Base-by-base conservation (phyloP, 37 sponge, comb jelly and placozoan species). In the Ianthella basta region DNA sequence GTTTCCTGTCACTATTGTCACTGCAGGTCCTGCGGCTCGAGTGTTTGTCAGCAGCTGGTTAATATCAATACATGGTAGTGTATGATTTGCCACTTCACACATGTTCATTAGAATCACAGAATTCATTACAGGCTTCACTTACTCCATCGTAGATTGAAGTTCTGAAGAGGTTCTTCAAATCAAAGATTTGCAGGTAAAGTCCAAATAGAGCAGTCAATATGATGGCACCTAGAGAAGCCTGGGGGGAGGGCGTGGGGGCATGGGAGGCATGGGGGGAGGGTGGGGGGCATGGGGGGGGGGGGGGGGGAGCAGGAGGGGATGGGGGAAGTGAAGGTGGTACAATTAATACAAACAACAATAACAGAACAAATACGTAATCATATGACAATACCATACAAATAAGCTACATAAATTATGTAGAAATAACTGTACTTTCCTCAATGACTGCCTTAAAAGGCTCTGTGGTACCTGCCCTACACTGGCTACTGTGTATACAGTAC, bases 181-280 rank as follows among this genome's bases (percentile, higher is more conserved):
- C 91, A 39, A 85, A 57, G 44, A 95, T 83, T 87, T 95, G 96
- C 13, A 90, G 41, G 39, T 83, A 85, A 20, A 95, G 81, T 29
- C 96, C 96, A 34, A 72, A 80, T 30, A 95, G 81, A 33, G 91
- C 96, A 27, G 93, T 87, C 0, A 87, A 74, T 18, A 95, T 81
- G 41, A 92, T 91, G 39, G 91, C 90, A 21, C 86, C 92, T 16
- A 95, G 85, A 16, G 84, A 83, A 82, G 96, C 88, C 90, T 93
- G 37, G 0, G 81, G 73, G n/a, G n/a, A 19, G 59, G 15, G 59
- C 18, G 59, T 56, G 59, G 15, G 59, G 16, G 59, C 18, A 18
- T 56, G 59, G 59, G 15, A 18, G 15, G 59, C 18, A 25, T 61
- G 63, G n/a, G 14, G n/a, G 63, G n/a, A 25, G n/a, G 63, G 4